Conservation (phyloP, 2,797 vertebrate species). For the Sorex maritimensis region DNA sequence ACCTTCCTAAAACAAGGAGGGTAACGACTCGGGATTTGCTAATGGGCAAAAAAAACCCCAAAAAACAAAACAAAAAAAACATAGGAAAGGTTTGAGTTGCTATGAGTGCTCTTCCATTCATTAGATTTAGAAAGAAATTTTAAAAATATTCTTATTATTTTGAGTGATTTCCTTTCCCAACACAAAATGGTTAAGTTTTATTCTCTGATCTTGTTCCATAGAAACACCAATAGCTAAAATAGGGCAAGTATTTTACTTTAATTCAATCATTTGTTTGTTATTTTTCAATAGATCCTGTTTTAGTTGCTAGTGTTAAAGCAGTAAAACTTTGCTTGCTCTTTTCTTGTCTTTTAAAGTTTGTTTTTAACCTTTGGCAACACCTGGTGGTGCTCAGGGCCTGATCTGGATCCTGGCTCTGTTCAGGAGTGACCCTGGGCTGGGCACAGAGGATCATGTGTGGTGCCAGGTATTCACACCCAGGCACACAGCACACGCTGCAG, state of each 20-base stretch:
- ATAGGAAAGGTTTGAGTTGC: not conserved
- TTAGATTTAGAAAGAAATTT: not conserved
- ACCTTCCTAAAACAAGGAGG: not conserved
- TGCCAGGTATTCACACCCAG: too few species aligned
- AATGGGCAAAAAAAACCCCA: not conserved
- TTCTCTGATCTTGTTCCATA: conserved; percentile 10
- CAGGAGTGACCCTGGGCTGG: too few species aligned
- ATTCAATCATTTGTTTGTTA: not conserved
- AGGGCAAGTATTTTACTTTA: conserved; percentile 52
- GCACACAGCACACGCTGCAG: not conserved
- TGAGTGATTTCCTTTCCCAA: conserved; percentile 18
- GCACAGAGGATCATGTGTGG: too few species aligned
- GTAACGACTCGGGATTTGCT: not conserved
- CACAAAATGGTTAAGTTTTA: not conserved
- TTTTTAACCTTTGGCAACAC: too few species aligned
- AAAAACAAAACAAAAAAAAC: not conserved
- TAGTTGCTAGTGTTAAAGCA: not conserved
- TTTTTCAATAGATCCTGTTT: not conserved
- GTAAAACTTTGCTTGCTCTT: too few species aligned
- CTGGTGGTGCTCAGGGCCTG: too few species aligned
- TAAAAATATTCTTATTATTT: conserved; percentile 51
- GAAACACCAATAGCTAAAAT: conserved; percentile 21
- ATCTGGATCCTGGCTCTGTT: too few species aligned
- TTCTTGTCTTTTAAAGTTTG: not conserved
- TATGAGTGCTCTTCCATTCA: not conserved